Evolutionary conservation across 2,113 vertebrate species (phyloP), one percentile per base, ranked within the genome.

Genomic region (Halichoerus grypus): DNA sequence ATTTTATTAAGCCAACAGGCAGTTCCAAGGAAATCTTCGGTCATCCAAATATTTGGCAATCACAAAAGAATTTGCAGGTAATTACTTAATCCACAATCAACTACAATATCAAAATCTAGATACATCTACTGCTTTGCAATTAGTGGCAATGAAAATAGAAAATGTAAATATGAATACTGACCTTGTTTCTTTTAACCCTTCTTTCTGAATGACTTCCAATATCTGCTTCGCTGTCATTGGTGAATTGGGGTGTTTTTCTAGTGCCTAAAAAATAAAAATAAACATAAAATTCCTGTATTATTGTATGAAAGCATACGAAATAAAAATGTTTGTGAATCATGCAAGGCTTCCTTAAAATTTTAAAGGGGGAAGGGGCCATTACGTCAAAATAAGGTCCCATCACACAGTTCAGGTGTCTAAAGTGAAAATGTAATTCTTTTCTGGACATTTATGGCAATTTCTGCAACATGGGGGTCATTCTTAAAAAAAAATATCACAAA

Each of bases 141-240:
- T 86, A 93, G 72, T 49, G 39, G n/a, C 8, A 97, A 89, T 97
- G n/a, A 96, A 69, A 89, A 46, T 8, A 94, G 96, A 55, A 98
- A 85, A 88, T 24, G 16, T 92, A 95, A 91, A 88, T 53, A 97
- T 1, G 63, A 97, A 96, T 97, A 99, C 99, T 98, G 97, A 99
- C 99, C 99, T 99, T 99, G 99, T 99, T 99, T 99, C 99, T 98
- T 99, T 99, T 98, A 99, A 98, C 53, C 99, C 99, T 99, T 99
- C 99, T 98, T 99, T 99, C 98, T 99, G 99, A 99, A 99, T 99
- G 97, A 99, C 99, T 99, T 99, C 99, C 98, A 99, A 91, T 98
- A 99, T 99, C 98, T 99, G 99, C 97, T 99, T 99, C 98, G 99
- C 99, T 95, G 99, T 99, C 99, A 99, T 99, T 98, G 99, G 99